These are phyloP conservation scores for Eupleurogrammus muticus DNA, from an alignment of 2,797 vertebrate genomes.

Conservation along the genomic window DNA sequence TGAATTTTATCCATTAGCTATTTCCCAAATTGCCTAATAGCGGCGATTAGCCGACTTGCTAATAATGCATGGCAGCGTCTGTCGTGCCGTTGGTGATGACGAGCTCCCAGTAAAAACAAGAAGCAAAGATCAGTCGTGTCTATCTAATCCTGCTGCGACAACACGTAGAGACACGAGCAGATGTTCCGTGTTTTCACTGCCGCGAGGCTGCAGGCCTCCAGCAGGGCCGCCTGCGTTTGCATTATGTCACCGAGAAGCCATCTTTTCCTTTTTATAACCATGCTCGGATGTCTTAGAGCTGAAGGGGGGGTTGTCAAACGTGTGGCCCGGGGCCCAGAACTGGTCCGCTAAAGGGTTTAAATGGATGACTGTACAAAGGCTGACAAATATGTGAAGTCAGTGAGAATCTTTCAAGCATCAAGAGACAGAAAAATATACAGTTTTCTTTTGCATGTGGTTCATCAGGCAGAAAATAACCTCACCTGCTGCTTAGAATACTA, in stretches of 20 bases:
- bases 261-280: constrained; percentile 21
- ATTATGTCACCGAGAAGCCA: constrained; percentile 34
- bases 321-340: too few species aligned
- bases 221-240: constrained; percentile 7
- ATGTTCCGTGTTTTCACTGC: constrained; percentile 33
- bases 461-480: too few species aligned
- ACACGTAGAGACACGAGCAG: constrained; percentile 27
- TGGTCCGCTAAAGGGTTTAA: too few species aligned
- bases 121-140: not conserved
- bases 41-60: not conserved
- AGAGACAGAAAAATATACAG: too few species aligned
- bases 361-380: too few species aligned
- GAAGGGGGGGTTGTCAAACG: too few species aligned
- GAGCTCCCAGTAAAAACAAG: not conserved
- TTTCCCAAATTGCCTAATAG: not conserved
- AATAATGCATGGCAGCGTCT: not conserved
- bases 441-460: too few species aligned
- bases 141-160: constrained; percentile 8
- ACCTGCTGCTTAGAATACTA: too few species aligned
- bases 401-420: too few species aligned
- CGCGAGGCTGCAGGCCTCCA: constrained; percentile 11
- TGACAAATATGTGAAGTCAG: too few species aligned
- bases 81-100: not conserved
- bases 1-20: not conserved
- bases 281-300: constrained; percentile 20